Base-by-base conservation (phyloP, 2,797 vertebrate species). In the Poecilia picta region DNA sequence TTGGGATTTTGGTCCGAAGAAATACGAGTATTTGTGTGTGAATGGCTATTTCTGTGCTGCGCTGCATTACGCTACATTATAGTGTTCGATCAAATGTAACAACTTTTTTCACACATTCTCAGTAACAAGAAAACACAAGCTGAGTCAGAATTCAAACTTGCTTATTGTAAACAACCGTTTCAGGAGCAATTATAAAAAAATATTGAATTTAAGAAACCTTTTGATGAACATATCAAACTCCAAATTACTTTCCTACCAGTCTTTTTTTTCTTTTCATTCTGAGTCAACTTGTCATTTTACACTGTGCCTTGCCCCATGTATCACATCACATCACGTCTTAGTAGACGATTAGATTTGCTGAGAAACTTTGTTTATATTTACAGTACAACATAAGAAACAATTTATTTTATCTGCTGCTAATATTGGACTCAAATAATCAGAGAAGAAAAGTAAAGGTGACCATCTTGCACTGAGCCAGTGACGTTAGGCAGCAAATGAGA, bases 161-260 rank as follows among this genome's bases (percentile, higher is more conserved):
- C 55, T 73, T 75, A 75, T 39, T 28, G 74, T 84, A 86, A 92
- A 89, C 77, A 89, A 75, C 76, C 31, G 74, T 53, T 92, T 76
- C 85, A 57, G 81, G 72, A 86, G 83, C n/a, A 88, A 81, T 85
- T 85, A 86, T 79, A 3, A 12, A 28, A 49, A 57, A 68, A 81
- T 64, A 78, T 46, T 71, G 39, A 2, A 57, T 84, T 85, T 81
- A 41, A 57, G 68, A 51, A 57, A 77, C 77, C 25, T 81, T 72
- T 87, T 85, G 89, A 83, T 80, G 88, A 85, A 78, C 46, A 78
- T 20, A 83, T 15, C 23, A 76, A 79, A 85, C 18, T 59, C 18
- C 45, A 77, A 64, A 33, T 80, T 80, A 72, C 81, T 55, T 82
- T 75, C 31, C 33, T 66, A 59, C 77, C 28, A 16, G 5, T 81